phyloP scores from a whole-genome alignment of 2,888 invertebrate species.

The Spisula solida region DNA sequence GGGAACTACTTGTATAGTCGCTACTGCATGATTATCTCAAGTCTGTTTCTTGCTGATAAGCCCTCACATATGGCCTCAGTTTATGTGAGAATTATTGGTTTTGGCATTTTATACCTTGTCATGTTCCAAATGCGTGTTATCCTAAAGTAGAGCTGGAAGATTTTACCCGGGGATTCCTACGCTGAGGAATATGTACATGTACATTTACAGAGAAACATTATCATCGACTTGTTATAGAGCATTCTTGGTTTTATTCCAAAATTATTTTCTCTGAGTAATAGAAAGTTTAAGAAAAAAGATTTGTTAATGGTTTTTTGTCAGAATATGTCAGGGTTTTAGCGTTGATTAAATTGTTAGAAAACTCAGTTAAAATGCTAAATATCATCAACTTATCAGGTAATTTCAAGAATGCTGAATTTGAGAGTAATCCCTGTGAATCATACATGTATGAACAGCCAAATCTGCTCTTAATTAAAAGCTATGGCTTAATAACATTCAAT shows the following conservation, averaged over 20 bases:
- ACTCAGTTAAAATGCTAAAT: too few relatives aligned
- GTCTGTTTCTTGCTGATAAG: slow-evolving; percentile 37
- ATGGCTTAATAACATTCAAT: too few relatives aligned
- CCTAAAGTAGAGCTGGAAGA: slow-evolving; percentile 24
- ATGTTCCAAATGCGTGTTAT: slow-evolving; percentile 28
- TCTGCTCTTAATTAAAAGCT: too few relatives aligned
- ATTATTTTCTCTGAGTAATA: neutral
- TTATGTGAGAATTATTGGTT: slow-evolving; percentile 37
- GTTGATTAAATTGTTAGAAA: too few relatives aligned
- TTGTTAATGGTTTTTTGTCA: too few relatives aligned
- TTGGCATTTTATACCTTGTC: slow-evolving; percentile 32
- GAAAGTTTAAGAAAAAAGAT: neutral
- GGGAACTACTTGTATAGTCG: slow-evolving; percentile 26
- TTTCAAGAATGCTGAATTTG: too few relatives aligned
- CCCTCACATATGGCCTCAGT: slow-evolving; percentile 39
- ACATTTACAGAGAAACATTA: neutral
- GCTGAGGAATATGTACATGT: neutral
- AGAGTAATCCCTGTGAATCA: too few relatives aligned
- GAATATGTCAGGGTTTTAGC: too few relatives aligned
- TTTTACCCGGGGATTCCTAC: neutral
- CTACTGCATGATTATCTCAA: slow-evolving; percentile 23
- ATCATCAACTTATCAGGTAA: too few relatives aligned
- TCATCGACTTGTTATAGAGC: neutral
- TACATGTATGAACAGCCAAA: too few relatives aligned
- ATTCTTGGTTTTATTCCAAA: neutral